Conservation (phyloP, 2,888 invertebrate species). For the Salpingus planirostris region DNA sequence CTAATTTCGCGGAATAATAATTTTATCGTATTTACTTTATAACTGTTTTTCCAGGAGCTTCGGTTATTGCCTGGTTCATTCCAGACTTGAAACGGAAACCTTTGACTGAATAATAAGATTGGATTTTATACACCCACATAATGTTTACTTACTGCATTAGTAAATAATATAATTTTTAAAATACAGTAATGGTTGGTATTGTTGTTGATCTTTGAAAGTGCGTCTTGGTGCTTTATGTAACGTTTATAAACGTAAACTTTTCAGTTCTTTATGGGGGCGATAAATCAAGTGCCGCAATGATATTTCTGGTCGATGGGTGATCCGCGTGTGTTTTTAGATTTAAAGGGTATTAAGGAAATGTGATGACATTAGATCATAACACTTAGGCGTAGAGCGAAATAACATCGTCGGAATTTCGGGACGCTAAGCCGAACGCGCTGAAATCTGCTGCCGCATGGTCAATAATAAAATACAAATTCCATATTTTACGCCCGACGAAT, state of each 20-base stretch:
- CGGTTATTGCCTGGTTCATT: slow-evolving; percentile 9
- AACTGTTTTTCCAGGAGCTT: slow-evolving; percentile 11
- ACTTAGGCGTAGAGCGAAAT: neutral
- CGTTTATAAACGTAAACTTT: too few species aligned
- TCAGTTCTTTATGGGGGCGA: slow-evolving; percentile 1
- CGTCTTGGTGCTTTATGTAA: too few species aligned
- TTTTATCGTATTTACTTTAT: too few species aligned
- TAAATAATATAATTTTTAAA: too few species aligned
- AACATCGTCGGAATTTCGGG: neutral
- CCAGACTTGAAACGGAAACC: slow-evolving; percentile 14
- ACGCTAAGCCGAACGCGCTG: neutral
- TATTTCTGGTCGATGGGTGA: neutral
- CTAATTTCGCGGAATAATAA: too few species aligned
- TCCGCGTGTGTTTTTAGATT: slow-evolving; percentile 4
- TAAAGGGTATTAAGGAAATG: slow-evolving; percentile 3
- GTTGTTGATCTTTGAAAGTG: too few species aligned
- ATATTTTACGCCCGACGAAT: slow-evolving; percentile 11
- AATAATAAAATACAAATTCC: slow-evolving; percentile 14
- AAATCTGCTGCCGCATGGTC: neutral
- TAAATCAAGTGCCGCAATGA: slow-evolving; percentile 2
- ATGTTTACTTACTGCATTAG: neutral
- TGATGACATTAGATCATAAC: slow-evolving; percentile 4
- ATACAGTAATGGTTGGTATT: too few species aligned
- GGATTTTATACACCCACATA: too few species aligned
- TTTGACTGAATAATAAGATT: slow-evolving; percentile 18